Evolutionary conservation across 1,140 invertebrate species (phyloP).

Genomic region (Drosophila saltans): DNA sequence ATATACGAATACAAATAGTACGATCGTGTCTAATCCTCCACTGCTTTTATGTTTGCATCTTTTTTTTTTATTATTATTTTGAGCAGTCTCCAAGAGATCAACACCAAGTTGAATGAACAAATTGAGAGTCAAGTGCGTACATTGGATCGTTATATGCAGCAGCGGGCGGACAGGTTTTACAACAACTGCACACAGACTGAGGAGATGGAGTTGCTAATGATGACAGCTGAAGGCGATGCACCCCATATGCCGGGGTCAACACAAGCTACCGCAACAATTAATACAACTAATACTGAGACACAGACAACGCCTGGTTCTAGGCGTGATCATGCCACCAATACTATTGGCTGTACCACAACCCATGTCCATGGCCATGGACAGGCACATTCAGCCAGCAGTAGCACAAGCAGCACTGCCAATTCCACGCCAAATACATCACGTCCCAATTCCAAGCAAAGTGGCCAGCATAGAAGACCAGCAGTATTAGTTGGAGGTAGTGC

Average conservation of each 20-base stretch:
- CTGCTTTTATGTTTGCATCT: neutral
- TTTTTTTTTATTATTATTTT: neutral
- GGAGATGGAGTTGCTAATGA: constrained; percentile 56
- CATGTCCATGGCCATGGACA: constrained; percentile 54
- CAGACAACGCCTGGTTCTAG: constrained; percentile 31
- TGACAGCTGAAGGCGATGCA: neutral
- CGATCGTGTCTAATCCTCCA: no score
- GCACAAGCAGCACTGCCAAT: constrained; percentile 84
- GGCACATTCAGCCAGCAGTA: constrained; percentile 81
- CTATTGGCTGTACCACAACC: constrained; percentile 76
- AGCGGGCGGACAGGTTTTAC: constrained; percentile 67
- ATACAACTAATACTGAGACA: constrained; percentile 54
- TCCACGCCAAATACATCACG: constrained; percentile 83
- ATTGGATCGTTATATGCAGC: constrained; percentile 73
- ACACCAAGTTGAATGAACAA: constrained; percentile 85
- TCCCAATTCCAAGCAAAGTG: constrained; percentile 79
- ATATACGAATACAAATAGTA: neutral
- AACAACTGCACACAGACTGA: constrained; percentile 82
- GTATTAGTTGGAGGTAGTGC: constrained; percentile 20
- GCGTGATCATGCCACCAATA: constrained; percentile 78
- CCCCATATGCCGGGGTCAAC: neutral
- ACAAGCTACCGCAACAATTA: neutral
- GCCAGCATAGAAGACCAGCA: constrained; percentile 44
- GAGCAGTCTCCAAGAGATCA: constrained; percentile 84
- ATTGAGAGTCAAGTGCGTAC: constrained; percentile 83